A percentile compares a stretch with the other conserved stretches of the same genome.
These are phyloP conservation scores for Ornithoptera alexandrae DNA, from an alignment of 2,888 invertebrate species.

Conservation along the genomic window DNA sequence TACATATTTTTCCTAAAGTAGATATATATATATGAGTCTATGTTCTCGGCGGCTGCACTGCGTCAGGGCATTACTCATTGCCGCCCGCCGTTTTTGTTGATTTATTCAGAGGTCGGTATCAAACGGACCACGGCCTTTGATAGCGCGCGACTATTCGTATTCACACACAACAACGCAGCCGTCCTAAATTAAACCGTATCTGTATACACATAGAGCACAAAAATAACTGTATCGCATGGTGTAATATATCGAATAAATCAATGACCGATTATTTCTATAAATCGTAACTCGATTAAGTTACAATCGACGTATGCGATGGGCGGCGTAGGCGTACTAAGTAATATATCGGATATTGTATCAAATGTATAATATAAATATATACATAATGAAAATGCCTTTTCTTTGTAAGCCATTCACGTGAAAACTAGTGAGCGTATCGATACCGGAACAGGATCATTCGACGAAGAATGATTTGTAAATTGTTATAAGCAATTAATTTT, in stretches of 20 bases:
- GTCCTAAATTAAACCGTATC: constrained; percentile 41
- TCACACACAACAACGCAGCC: constrained; percentile 41
- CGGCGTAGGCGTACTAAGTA: constrained; percentile 27
- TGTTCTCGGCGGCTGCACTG: constrained; percentile 55
- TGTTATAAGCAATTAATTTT: too few relatives aligned
- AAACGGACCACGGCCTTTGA: constrained; percentile 69
- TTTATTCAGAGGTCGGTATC: constrained; percentile 74
- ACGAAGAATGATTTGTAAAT: too few relatives aligned
- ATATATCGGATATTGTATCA: constrained; percentile 17
- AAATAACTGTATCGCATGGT: constrained; percentile 29
- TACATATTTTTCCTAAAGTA: too few relatives aligned
- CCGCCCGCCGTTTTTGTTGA: constrained; percentile 78
- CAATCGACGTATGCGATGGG: constrained; percentile 55
- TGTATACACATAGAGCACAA: constrained; percentile 27
- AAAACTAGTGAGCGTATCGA: too few relatives aligned
- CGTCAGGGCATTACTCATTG: constrained; percentile 67
- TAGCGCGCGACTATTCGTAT: constrained; percentile 73
- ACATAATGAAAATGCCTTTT: too few relatives aligned
- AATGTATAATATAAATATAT: background rate
- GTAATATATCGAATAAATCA: constrained; percentile 65
- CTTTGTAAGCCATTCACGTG: too few relatives aligned
- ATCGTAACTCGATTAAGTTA: constrained; percentile 77
- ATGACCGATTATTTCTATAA: constrained; percentile 77
- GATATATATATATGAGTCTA: constrained; percentile 8
- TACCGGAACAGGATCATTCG: too few relatives aligned